Conservation (phyloP, 2,888 invertebrate genomes). For the Willowsia nigromaculata region DNA sequence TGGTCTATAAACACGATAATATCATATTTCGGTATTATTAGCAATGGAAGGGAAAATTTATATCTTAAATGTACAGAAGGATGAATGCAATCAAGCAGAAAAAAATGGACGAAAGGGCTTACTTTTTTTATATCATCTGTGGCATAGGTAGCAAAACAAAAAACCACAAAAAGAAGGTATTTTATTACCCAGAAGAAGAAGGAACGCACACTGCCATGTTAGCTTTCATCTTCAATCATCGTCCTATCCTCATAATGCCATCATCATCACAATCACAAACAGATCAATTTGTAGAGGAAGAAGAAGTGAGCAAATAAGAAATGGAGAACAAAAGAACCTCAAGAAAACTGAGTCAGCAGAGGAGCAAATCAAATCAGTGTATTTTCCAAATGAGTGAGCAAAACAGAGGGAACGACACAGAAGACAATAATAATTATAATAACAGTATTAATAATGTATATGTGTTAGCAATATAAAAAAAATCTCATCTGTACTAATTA, state of each 20-base stretch:
- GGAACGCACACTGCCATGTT: not conserved
- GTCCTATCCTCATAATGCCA: not conserved
- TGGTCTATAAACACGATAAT: not conserved
- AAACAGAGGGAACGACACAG: not conserved
- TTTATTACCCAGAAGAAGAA: not conserved
- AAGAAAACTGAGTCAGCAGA: not conserved
- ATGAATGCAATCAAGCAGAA: not conserved
- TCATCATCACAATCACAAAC: not conserved
- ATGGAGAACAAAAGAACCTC: not conserved
- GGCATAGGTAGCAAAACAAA: not conserved
- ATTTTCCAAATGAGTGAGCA: not conserved
- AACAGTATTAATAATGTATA: not conserved
- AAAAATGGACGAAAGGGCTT: not conserved
- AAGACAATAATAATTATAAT: not conserved
- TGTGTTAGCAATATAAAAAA: not conserved
- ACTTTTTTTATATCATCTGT: not conserved
- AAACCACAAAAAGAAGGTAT: not conserved
- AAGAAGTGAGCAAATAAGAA: not conserved
- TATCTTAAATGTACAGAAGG: not conserved
- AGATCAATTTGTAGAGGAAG: not conserved
- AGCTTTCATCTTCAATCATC: slow-evolving; percentile 17
- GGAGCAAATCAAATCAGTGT: not conserved
- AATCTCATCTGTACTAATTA: not conserved
- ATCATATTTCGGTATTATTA: not conserved
- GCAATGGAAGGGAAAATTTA: not conserved